A percentile compares a stretch with the other conserved stretches of the same genome.
Evolutionary conservation across 2,797 vertebrate species (phyloP).

Genomic region (Molothrus ater): DNA sequence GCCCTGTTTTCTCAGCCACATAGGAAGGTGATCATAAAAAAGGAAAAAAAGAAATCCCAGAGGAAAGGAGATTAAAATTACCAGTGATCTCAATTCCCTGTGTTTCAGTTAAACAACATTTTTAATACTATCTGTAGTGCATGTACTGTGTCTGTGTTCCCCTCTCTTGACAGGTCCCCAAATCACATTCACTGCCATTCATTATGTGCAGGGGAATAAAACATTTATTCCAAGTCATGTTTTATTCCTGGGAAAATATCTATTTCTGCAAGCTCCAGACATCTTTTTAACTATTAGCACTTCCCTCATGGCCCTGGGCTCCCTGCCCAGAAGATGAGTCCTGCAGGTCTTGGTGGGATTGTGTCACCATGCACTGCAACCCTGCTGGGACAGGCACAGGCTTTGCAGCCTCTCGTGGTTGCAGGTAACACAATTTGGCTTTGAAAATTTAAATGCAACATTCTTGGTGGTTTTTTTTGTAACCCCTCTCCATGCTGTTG

Average conservation of each 20-base stretch:
- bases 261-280: slow-evolving; percentile 51
- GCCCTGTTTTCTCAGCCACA: background rate
- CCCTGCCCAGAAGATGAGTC: background rate
- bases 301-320: background rate
- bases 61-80: slow-evolving; percentile 13
- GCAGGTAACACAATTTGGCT: background rate
- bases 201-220: slow-evolving; percentile 58
- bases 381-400: background rate
- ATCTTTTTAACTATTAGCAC: background rate
- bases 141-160: slow-evolving; percentile 20
- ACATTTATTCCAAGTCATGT: slow-evolving; percentile 63
- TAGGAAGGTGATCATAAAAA: background rate
- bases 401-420: background rate
- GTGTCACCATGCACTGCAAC: background rate
- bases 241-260: slow-evolving; percentile 61
- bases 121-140: slow-evolving; percentile 36
- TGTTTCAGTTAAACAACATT: slow-evolving; percentile 38
- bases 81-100: slow-evolving; percentile 19
- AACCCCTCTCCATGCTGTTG: accelerated
- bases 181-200: slow-evolving; percentile 59
- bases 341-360: background rate
- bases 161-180: slow-evolving; percentile 41
- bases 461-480: background rate
- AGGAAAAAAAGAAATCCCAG: background rate
- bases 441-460: background rate